Evolutionary conservation across 2,888 invertebrate species (phyloP), one percentile per base, ranked within the genome.

Genomic region (Liodrosophila aerea): DNA sequence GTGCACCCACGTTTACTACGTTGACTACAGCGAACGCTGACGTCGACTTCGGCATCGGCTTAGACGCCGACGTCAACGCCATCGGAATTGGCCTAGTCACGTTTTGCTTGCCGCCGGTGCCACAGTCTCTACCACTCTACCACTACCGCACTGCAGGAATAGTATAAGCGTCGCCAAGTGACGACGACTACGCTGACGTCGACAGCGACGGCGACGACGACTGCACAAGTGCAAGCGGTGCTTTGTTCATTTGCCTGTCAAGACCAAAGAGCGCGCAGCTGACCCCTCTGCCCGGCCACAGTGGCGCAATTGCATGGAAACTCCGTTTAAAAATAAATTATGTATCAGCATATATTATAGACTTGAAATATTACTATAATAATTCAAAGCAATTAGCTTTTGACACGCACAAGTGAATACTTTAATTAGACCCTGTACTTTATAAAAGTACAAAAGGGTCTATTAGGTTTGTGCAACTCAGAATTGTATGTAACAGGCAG

Each of bases 21-120:
- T 15, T 12, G 34, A 8, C 18, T 11, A 15, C 15, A 39, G 12
- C 11, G n/a, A 5, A 34, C 34, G 34, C 1, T 12, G 34, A 34
- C 13, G 12, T 12, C 15, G 36, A 13, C 15, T 8, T 5, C 0
- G 5, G 8, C 18, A 4, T 1, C 4, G 36, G 8, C 36, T 12
- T 12, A 9, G 36, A 29, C 15, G 29, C 18, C 44, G 22, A 57
- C 57, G 50, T 45, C 45, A 58, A 45, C 70, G 53, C 37, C 47
- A 58, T 41, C 68, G 68, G 64, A 58, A 63, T 73, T 73, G 71
- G 64, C 61, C 72, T 76, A 73, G 78, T 76, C 78, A 78, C 78
- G 76, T 78, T 76, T 60, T 52, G 41, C 44, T 33, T 29, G 27
- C 16, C 39, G 45, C 47, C 30, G 18, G 11, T 12, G 12, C 27